Base-by-base conservation (phyloP, 92 coral and sea anemone genomes). In the Hydrozoanthus gracilis region DNA sequence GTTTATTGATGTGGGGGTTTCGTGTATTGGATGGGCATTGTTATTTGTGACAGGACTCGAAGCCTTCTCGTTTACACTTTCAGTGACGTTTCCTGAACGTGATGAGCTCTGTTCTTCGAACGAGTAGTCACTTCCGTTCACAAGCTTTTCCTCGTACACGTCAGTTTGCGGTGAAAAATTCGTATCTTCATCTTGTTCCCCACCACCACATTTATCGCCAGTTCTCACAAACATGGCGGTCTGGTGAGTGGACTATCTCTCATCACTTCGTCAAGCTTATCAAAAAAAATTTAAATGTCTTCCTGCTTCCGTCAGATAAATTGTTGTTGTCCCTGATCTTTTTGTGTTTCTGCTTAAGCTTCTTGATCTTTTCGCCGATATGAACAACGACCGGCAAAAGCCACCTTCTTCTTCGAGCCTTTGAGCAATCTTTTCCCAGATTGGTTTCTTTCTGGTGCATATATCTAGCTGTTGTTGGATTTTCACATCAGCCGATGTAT, bases 141-240 rank as follows among this genome's bases (percentile, higher is more conserved):
- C 76, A 17, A 14, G 76, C 54, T 3, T 71, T 71, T 71, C 54
- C n/a, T 71, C 76, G n/a, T 71, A 45, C 76, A 71, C 76, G 76
- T 44, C 76, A n/a, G n/a, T 71, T 51, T 51, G 44, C 3, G 76
- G 15, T 70, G 75, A 70, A 70, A 70, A 70, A 70, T 35, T 70
- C 7, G 20, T 44, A 50, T 46, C 76, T 45, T 46, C 76, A 5
- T 71, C 52, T 71, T 71, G 76, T 71, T 71, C 54, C 51, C 67
- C 67, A n/a, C n/a, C n/a, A n/a, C n/a, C n/a, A n/a, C n/a, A n/a
- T n/a, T n/a, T n/a, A n/a, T n/a, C n/a, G n/a, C 67, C 16, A 5
- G 10, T 49, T 70, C 65, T 82, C 76, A 66, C 86, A 82, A 82
- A 65, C 86, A 82, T 66, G 67, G 76, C 27, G 47, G 67, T 62